Conservation (phyloP, 2,797 vertebrate species). For the Crocidura indochinensis region DNA sequence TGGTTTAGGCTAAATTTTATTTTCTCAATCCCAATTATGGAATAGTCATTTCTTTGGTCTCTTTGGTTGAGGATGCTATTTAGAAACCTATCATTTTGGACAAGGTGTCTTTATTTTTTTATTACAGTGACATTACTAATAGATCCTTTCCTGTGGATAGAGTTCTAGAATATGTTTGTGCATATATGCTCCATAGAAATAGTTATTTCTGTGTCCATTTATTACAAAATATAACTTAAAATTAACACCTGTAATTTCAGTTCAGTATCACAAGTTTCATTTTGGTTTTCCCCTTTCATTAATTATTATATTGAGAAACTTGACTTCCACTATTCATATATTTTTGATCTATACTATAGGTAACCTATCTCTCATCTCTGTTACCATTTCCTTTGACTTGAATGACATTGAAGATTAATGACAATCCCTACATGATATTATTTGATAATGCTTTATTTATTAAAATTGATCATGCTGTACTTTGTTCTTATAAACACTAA, state of each 20-base stretch:
- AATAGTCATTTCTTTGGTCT: constrained; percentile 34
- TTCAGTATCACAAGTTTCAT: no score
- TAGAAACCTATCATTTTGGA: constrained; percentile 19
- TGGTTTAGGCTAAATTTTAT: not conserved
- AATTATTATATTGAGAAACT: not conserved
- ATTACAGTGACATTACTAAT: not conserved
- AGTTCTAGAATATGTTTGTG: not conserved
- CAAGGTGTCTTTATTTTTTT: constrained; percentile 26
- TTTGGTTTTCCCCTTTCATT: no score
- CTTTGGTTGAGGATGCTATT: constrained; percentile 19
- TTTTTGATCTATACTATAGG: not conserved
- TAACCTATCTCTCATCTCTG: not conserved
- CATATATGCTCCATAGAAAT: not conserved
- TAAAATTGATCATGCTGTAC: constrained; percentile 31
- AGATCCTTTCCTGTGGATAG: not conserved
- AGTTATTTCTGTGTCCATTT: no score
- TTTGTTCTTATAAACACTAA: not conserved
- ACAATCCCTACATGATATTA: not conserved
- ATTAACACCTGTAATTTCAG: no score
- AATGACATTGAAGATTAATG: not conserved
- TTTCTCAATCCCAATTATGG: not conserved
- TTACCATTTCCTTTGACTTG: not conserved
- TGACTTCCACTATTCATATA: not conserved
- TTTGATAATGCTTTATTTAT: not conserved
- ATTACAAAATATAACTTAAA: no score